Percentiles rank a stretch among this genome's conserved stretches.
phyloP scores from a whole-genome alignment of 2,113 vertebrate species.

The Syrrhaptes paradoxus region DNA sequence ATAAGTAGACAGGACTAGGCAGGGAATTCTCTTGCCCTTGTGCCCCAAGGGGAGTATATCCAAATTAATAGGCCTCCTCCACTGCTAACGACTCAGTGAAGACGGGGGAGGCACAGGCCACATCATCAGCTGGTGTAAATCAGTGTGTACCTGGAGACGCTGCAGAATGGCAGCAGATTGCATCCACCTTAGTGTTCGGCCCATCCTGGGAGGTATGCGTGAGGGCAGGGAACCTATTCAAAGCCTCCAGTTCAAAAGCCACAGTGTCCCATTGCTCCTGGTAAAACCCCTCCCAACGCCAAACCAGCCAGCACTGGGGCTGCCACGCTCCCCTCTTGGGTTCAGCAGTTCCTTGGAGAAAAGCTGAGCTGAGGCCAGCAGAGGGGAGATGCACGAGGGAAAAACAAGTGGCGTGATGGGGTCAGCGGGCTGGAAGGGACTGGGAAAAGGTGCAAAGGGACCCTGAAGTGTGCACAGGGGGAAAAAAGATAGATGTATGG shows the following conservation, averaged over 20 bases:
- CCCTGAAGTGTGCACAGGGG: background rate
- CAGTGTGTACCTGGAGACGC: background rate
- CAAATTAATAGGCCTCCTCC: slow-evolving; percentile 51
- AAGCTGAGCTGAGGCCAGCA: background rate
- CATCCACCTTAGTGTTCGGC: background rate
- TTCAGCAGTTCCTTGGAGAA: background rate
- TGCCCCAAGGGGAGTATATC: slow-evolving; percentile 11
- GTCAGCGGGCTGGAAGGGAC: background rate
- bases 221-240: background rate
- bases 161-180: background rate
- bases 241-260: background rate
- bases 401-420: background rate
- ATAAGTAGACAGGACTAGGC: slow-evolving; percentile 36
- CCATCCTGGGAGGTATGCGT: background rate
- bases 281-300: background rate
- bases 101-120: background rate
- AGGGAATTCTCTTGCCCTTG: slow-evolving; percentile 58
- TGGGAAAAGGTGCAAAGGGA: background rate
- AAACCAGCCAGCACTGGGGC: background rate
- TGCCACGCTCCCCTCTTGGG: background rate
- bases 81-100: slow-evolving; percentile 26
- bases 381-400: background rate
- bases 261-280: background rate
- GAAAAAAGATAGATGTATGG: background rate
- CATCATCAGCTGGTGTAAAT: background rate